phyloP scores from a whole-genome alignment of 2,888 invertebrate genomes.

The Leptopilina myrica region DNA sequence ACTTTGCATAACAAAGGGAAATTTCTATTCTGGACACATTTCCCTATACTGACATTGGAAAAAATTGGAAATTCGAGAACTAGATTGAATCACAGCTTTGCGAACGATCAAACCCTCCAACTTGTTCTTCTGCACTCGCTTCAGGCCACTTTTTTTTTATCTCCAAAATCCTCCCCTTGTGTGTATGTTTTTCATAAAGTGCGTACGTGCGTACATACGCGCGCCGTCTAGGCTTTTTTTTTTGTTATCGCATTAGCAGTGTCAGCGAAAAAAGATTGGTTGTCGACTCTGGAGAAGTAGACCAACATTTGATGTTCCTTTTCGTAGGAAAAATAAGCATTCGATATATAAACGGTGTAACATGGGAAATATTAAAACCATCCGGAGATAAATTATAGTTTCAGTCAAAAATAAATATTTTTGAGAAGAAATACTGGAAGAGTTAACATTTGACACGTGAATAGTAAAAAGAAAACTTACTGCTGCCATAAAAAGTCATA shows the following conservation, averaged over 20 bases:
- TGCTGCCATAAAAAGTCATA: no score
- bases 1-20: neutral
- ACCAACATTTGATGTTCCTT: neutral
- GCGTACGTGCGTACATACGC: conserved; percentile 46
- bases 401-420: neutral
- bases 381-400: neutral
- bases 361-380: neutral
- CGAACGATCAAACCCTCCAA: conserved; percentile 47
- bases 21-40: conserved; percentile 48
- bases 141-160: conserved; percentile 40
- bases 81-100: conserved; percentile 52
- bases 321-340: neutral
- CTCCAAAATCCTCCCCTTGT: conserved; percentile 38
- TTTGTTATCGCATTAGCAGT: conserved; percentile 50
- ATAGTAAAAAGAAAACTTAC: no score
- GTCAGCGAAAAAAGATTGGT: conserved; percentile 52
- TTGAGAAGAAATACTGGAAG: neutral
- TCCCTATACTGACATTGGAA: conserved; percentile 41
- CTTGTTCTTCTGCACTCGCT: conserved; percentile 41
- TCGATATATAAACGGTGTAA: neutral
- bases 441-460: no score
- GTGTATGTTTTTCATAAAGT: conserved; percentile 48
- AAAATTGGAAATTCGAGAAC: conserved; percentile 48
- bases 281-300: neutral
- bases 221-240: conserved; percentile 51